Conservation (phyloP, 2,888 invertebrate genomes). For the Tetranychus truncatus region DNA sequence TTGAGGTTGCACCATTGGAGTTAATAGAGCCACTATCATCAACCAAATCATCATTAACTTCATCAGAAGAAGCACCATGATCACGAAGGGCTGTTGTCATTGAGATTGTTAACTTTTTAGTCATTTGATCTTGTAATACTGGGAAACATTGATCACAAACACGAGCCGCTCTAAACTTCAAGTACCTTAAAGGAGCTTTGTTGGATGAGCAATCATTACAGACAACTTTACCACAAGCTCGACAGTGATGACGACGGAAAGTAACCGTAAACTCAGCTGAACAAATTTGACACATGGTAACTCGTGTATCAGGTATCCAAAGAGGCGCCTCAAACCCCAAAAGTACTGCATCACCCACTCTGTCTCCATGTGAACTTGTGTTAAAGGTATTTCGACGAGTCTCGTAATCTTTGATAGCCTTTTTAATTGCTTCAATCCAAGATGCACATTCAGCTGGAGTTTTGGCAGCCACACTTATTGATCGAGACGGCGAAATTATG, state of each 20-base stretch:
- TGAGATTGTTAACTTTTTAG: background rate
- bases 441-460: slow-evolving; percentile 37
- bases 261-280: slow-evolving; percentile 44
- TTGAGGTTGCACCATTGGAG: background rate
- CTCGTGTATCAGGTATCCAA: slow-evolving; percentile 43
- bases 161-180: slow-evolving; percentile 36
- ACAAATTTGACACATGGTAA: slow-evolving; percentile 47
- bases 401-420: slow-evolving; percentile 37
- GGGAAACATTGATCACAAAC: slow-evolving; percentile 41
- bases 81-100: background rate
- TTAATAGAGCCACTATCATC: background rate
- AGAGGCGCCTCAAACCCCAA: slow-evolving; percentile 37
- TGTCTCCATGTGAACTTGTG: background rate
- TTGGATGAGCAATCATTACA: slow-evolving; percentile 44
- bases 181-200: slow-evolving; percentile 39
- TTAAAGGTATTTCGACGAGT: slow-evolving; percentile 21
- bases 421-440: slow-evolving; percentile 38
- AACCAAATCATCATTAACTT: background rate
- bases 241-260: slow-evolving; percentile 47
- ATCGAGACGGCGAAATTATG: background rate
- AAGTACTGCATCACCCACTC: background rate
- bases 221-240: slow-evolving; percentile 48
- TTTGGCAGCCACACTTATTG: background rate
- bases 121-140: slow-evolving; percentile 13
- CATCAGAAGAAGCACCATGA: background rate